These are phyloP conservation scores for Platygyra sinensis DNA, from an alignment of 64 coral and sea anemone genomes.

Conservation along the genomic window DNA sequence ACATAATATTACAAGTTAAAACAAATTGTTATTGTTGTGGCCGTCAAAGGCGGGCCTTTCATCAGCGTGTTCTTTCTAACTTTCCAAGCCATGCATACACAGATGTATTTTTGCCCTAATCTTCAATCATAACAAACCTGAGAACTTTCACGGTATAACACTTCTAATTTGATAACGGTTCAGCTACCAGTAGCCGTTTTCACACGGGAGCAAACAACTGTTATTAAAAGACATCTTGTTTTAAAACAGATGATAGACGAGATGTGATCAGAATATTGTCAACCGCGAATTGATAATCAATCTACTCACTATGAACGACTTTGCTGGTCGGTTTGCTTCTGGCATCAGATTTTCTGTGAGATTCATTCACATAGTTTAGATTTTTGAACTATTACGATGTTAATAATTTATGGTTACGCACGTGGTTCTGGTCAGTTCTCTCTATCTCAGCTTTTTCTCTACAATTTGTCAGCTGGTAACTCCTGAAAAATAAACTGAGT, in stretches of 20 bases:
- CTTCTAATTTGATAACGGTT: too few species aligned
- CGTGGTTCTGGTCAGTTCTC: neutral
- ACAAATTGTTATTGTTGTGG: too few species aligned
- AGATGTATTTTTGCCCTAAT: too few species aligned
- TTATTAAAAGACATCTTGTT: too few species aligned
- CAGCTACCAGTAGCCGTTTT: too few species aligned
- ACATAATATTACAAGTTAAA: too few species aligned
- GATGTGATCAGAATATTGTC: neutral
- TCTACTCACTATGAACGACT: neutral
- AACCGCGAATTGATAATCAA: neutral
- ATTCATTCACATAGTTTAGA: neutral
- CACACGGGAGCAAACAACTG: too few species aligned
- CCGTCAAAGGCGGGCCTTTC: too few species aligned
- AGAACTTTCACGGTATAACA: too few species aligned
- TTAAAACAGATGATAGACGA: neutral
- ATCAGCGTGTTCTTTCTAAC: too few species aligned
- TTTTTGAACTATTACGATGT: conserved; percentile 4
- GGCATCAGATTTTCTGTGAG: neutral
- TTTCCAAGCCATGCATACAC: too few species aligned
- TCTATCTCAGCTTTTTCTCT: neutral
- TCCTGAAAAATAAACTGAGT: neutral
- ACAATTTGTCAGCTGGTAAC: neutral
- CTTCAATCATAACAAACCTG: too few species aligned
- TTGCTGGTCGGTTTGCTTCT: neutral
- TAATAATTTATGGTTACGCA: conserved; percentile 27